Base-by-base conservation (phyloP, 1,140 invertebrate genomes). In the Paraescarpia echinospica region DNA sequence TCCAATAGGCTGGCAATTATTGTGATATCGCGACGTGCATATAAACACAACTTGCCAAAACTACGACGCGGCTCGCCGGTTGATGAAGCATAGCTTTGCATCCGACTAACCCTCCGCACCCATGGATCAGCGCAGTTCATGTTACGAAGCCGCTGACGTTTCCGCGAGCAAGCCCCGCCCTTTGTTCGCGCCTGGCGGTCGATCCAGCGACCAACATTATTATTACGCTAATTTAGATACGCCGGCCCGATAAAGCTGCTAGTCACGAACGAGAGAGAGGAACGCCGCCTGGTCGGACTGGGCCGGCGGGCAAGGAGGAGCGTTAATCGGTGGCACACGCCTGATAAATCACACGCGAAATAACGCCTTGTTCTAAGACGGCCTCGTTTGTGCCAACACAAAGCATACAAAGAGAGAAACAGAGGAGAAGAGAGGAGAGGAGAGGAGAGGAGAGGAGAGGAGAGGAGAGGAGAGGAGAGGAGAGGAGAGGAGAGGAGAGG, bases 221-320 rank as follows among this genome's bases (percentile, higher is more conserved):
- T 77, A 77, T 77, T 77, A 77, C 59, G 59, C 59, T 77, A 77
- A 77, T 77, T 77, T 77, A 77, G 59, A 77, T 77, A 77, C 59
- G 59, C 59, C 59, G 59, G 12, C 59, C 59, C 59, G 59, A 77
- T 77, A 77, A 77, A 77, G 59, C 59, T 97, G 97, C 96, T 97
- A 97, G 93, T 97, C 97, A 41, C 96, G 93, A 93, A 95, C 96
- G 33, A 91, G 93, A 91, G 93, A 91, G 90, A 92, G 92, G 34
- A 91, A 93, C 35, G 92, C 92, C 48, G 92, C 91, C 14, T 90
- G 89, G 35, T 93, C 77, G 33, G 91, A 90, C 48, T 34, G 34
- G 34, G 48, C 31, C 48, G 33, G 27, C 35, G 90, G 33, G 34
- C n/a, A 59, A 91, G 35, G 33, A 35, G 33, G 12, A 31, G 31